Base-by-base conservation (phyloP, 1,140 invertebrate species). In the Vanessa atalanta region DNA sequence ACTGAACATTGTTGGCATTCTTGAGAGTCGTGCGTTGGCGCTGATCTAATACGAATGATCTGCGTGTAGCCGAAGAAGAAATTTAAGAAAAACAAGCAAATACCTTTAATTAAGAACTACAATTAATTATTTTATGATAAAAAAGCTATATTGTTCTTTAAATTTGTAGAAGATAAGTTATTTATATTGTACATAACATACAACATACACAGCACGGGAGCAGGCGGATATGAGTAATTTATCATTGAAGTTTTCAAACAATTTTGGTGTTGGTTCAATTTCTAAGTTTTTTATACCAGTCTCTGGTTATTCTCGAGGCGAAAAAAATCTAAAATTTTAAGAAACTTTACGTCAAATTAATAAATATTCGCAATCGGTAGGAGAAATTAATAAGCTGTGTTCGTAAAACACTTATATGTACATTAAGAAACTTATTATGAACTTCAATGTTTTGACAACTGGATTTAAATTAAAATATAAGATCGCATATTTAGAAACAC, bases 221-320 rank as follows among this genome's bases (percentile, higher is more conserved):
- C 70, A 15, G 53, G 37, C 79, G 82, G 79, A 83, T 77, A 80
- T 84, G 82, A 83, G 57, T 86, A 80, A 83, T 79, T 70, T 76
- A 61, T 73, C 70, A 14, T 70, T 61, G 71, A 79, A 79, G 51
- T 72, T 73, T 79, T 74, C 69, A 68, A 79, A 77, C 68, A 76
- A 72, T 79, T 74, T 76, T 60, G 9, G 65, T 51, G 50, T 72
- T 64, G 50, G 53, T 50, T 60, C 65, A 43, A 37, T 61, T 37
- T 26, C 57, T 70, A 53, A 61, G 47, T 65, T 50, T 63, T 66
- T 43, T 73, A 63, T 53, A 61, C 65, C 65, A 48, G 14, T 16
- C 61, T 77, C 78, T 79, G 72, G 65, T 70, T 75, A 77, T 70
- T 70, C 65, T 79, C 78, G 57, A 53, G 23, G 12, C 1, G 26